Conservation (phyloP, 2,888 invertebrate genomes). For the Limnephilus lunatus region DNA sequence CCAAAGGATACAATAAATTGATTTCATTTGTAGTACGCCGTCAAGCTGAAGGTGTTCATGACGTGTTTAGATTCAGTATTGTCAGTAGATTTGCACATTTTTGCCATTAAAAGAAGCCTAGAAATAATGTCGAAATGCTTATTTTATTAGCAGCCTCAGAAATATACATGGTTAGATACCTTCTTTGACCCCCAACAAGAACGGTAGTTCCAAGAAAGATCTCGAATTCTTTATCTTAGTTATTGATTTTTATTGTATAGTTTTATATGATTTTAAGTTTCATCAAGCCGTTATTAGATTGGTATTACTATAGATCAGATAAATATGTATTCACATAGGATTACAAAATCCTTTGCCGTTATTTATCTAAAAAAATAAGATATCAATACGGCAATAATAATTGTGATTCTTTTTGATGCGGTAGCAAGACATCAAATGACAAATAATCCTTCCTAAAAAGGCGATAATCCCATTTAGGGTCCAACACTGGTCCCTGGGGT, state of each 20-base stretch:
- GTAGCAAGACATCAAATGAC: conserved; percentile 58
- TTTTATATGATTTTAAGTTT: not conserved
- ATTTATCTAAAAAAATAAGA: conserved; percentile 33
- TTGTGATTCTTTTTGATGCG: conserved; percentile 22
- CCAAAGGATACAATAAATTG: not conserved
- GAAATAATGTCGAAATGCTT: not conserved
- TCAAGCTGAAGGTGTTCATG: conserved; percentile 4
- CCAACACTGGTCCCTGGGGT: conserved; percentile 10
- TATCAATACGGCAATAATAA: conserved; percentile 36
- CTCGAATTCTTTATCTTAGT: not conserved
- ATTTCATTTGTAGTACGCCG: not conserved
- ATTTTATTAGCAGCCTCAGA: not conserved
- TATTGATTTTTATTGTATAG: not conserved
- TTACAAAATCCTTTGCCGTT: conserved; percentile 37
- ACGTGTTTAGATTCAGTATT: not conserved
- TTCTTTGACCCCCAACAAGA: not conserved
- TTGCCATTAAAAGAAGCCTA: not conserved
- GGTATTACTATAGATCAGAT: not conserved
- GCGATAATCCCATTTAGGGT: conserved; percentile 64
- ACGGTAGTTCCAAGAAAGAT: no score
- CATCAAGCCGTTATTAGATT: conserved; percentile 1
- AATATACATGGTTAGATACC: not conserved
- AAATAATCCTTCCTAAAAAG: conserved; percentile 61
- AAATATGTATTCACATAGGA: not conserved
- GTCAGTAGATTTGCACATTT: not conserved